Percentiles rank a stretch among this genome's conserved stretches.
Conservation (phyloP, 2,888 invertebrate species). For the Polyploca ridens region DNA sequence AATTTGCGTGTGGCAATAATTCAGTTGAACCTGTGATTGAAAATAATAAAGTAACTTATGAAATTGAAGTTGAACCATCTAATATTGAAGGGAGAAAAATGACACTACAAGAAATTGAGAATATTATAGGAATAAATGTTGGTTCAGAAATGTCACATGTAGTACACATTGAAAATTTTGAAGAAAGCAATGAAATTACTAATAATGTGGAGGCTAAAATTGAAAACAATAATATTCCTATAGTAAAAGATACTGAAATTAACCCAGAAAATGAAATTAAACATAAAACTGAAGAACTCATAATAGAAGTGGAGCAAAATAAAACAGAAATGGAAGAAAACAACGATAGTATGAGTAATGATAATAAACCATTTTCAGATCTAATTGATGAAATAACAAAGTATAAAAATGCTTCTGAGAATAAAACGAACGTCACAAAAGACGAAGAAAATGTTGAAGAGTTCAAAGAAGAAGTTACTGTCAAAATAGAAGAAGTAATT, state of each 20-base stretch:
- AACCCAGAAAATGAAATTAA: slow-evolving; percentile 22
- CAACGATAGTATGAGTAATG: slow-evolving; percentile 25
- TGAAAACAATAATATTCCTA: slow-evolving; percentile 8
- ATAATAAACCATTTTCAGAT: slow-evolving; percentile 48
- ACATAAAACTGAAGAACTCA: slow-evolving; percentile 4
- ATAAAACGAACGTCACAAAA: slow-evolving; percentile 30
- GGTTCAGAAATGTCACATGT: neutral
- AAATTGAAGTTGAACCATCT: slow-evolving; percentile 22
- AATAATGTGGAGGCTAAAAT: neutral
- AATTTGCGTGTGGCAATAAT: slow-evolving; percentile 72
- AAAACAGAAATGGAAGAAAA: slow-evolving; percentile 12
- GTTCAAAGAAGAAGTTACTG: slow-evolving; percentile 3
- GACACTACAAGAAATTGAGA: slow-evolving; percentile 21
- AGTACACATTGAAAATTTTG: slow-evolving; percentile 1
- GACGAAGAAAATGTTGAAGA: slow-evolving; percentile 17
- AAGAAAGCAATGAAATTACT: neutral
- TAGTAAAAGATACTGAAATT: slow-evolving; percentile 7
- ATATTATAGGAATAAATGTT: slow-evolving; percentile 24
- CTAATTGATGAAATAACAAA: slow-evolving; percentile 47
- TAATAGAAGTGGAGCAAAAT: slow-evolving; percentile 19
- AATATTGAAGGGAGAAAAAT: slow-evolving; percentile 21
- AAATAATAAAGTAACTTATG: slow-evolving; percentile 21
- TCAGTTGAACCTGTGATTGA: slow-evolving; percentile 37
- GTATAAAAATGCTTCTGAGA: slow-evolving; percentile 45
- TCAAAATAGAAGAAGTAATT: neutral